Percentiles rank a stretch among this genome's conserved stretches.
Evolutionary conservation across 1,140 invertebrate genomes (phyloP).

Genomic region (Mycetomoellerius zeteki): DNA sequence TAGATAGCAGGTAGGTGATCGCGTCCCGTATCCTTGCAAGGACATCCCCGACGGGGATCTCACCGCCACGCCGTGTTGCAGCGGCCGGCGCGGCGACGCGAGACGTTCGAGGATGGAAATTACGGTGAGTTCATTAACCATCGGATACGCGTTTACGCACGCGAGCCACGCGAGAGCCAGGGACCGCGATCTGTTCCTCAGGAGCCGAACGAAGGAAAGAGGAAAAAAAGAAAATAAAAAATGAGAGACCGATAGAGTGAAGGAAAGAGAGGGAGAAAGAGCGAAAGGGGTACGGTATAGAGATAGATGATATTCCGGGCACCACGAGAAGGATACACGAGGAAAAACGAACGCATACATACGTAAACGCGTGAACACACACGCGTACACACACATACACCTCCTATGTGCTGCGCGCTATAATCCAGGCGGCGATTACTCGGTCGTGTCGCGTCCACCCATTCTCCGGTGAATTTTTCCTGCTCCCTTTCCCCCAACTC

Average conservation of each 20-base stretch:
- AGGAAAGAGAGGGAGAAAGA: background rate
- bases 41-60: constrained; percentile 61
- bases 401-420: constrained; percentile 50
- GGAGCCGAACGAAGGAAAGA: constrained; percentile 23
- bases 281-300: constrained; percentile 13
- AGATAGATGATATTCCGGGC: constrained; percentile 37
- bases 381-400: background rate
- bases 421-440: constrained; percentile 76
- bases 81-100: constrained; percentile 80
- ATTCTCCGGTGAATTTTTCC: constrained; percentile 76
- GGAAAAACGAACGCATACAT: constrained; percentile 13
- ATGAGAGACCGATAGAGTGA: constrained; percentile 22
- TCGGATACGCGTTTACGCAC: constrained; percentile 71
- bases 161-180: constrained; percentile 65
- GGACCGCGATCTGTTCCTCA: constrained; percentile 70
- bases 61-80: background rate
- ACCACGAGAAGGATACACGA: constrained; percentile 28
- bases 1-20: constrained; percentile 42
- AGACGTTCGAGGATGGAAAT: constrained; percentile 64
- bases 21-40: constrained; percentile 61
- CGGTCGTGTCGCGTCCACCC: constrained; percentile 73
- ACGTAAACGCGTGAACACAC: too few relatives aligned
- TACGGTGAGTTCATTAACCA: constrained; percentile 76
- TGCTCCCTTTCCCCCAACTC: constrained; percentile 69
- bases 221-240: constrained; percentile 45